These are phyloP conservation scores for Casuarius casuarius DNA, from an alignment of 2,113 vertebrate genomes.

Conservation along the genomic window DNA sequence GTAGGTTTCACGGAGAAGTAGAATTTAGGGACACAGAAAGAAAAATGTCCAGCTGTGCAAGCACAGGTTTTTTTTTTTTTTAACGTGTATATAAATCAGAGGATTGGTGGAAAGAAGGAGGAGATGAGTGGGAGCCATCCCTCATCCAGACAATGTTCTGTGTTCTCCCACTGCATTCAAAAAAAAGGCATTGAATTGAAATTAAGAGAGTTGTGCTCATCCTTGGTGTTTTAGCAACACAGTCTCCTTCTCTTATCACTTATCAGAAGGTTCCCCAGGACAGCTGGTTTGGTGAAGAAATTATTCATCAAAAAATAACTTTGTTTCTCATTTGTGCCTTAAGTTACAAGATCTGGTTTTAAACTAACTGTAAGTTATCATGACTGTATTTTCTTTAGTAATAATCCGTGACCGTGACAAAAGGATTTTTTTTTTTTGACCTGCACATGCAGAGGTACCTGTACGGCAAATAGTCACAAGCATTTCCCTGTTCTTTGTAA, in stretches of 20 bases:
- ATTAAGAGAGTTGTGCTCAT: background rate
- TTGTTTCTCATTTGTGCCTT: background rate
- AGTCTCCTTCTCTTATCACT: background rate
- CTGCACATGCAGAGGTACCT: background rate
- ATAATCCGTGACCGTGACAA: background rate
- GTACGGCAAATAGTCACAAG: background rate
- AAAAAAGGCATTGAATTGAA: background rate
- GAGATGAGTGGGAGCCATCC: background rate
- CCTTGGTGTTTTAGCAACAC: background rate
- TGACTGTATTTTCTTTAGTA: background rate
- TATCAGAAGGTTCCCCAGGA: background rate
- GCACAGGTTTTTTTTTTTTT: background rate
- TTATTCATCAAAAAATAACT: background rate
- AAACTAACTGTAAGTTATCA: background rate
- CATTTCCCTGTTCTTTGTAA: background rate
- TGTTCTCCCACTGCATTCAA: background rate
- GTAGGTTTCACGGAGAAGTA: background rate
- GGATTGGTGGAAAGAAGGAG: background rate
- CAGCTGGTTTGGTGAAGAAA: conserved; percentile 5
- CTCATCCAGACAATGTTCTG: background rate
- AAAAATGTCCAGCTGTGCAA: background rate
- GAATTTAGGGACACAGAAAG: background rate
- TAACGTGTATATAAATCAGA: background rate
- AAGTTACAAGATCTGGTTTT: background rate
- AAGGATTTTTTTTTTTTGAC: background rate